These are phyloP conservation scores for Pseudotriccus pelzelni DNA, from an alignment of 2,797 vertebrate genomes.

Conservation along the genomic window DNA sequence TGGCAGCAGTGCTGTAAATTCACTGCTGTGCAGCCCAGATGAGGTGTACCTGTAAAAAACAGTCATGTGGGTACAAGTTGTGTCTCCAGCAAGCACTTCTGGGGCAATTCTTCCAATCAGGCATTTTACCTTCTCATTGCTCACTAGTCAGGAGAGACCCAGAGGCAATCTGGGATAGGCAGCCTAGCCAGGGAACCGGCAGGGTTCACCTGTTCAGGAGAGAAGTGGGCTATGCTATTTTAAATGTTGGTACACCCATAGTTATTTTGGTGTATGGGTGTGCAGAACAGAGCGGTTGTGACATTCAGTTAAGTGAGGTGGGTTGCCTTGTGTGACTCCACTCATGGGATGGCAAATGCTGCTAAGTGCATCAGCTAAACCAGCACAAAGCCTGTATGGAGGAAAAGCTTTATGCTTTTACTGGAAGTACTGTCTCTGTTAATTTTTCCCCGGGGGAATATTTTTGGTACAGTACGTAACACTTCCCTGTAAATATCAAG, in stretches of 20 bases:
- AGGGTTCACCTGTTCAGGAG: background rate
- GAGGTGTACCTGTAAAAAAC: background rate
- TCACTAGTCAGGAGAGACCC: background rate
- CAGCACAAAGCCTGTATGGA: background rate
- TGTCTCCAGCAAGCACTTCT: background rate
- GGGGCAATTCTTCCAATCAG: background rate
- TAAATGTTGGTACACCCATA: background rate
- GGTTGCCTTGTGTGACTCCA: accelerated
- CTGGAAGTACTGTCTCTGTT: background rate
- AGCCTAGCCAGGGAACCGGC: background rate
- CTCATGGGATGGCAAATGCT: background rate
- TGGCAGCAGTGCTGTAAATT: background rate
- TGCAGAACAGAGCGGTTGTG: background rate
- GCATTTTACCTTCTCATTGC: accelerated
- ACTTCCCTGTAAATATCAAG: background rate
- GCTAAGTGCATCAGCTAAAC: background rate
- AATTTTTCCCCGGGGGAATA: background rate
- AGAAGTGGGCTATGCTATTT: background rate
- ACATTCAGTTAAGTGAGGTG: background rate
- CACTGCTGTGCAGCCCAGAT: background rate
- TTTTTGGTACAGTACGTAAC: background rate
- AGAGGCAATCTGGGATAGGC: background rate
- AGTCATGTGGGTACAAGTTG: background rate
- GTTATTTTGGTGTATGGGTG: background rate
- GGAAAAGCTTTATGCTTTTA: background rate